Conservation (phyloP, 2,888 invertebrate species). For the Abscondita cerata region DNA sequence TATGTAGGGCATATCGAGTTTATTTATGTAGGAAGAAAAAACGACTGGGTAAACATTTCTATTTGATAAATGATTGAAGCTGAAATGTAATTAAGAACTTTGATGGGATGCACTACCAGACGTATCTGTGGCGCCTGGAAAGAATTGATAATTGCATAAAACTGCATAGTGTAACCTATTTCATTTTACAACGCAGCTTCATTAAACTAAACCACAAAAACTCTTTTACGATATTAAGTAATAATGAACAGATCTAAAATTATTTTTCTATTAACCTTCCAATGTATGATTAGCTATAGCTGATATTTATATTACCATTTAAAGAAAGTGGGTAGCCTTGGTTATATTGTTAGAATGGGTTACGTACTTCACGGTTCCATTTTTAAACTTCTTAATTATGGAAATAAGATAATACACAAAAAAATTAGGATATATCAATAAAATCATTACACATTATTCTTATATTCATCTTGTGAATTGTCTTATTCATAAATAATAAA, state of each 20-base stretch:
- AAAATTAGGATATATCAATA: too few species aligned
- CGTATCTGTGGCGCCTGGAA: constrained; percentile 4
- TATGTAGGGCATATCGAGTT: constrained; percentile 25
- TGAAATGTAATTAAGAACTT: neutral
- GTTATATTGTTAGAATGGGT: constrained; percentile 16
- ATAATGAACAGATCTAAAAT: constrained; percentile 17
- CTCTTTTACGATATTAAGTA: constrained; percentile 14
- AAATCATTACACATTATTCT: too few species aligned
- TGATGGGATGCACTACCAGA: constrained; percentile 5
- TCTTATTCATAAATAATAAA: too few species aligned
- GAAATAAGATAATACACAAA: constrained; percentile 10
- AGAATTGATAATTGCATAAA: constrained; percentile 9
- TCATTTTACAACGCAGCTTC: constrained; percentile 1
- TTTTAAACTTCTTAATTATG: constrained; percentile 19
- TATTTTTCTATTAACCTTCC: constrained; percentile 17
- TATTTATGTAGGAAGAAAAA: constrained; percentile 21
- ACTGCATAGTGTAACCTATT: constrained; percentile 5
- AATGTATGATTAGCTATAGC: constrained; percentile 26
- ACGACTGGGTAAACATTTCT: neutral
- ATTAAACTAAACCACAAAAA: constrained; percentile 3
- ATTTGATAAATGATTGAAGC: too few species aligned
- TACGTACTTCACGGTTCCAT: constrained; percentile 30
- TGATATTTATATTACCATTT: constrained; percentile 34
- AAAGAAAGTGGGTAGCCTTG: constrained; percentile 33
- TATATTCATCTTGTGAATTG: too few species aligned